Percentiles rank a stretch among this genome's conserved stretches.
These are phyloP conservation scores for Hiodon alosoides DNA, from an alignment of 2,113 vertebrate genomes.

Conservation along the genomic window DNA sequence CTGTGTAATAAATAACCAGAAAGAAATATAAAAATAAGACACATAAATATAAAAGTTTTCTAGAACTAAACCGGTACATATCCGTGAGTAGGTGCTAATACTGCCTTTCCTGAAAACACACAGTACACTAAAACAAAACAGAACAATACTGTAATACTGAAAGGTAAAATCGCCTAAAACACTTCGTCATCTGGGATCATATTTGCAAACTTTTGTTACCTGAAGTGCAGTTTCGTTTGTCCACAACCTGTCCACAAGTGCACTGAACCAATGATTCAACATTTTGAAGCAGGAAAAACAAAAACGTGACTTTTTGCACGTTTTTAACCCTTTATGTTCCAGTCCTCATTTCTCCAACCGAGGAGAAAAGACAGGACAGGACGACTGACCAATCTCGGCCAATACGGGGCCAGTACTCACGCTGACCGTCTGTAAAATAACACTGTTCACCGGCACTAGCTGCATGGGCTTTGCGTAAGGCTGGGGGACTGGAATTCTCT, in stretches of 20 bases:
- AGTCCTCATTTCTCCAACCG: not conserved
- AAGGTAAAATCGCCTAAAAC: slow-evolving; percentile 80
- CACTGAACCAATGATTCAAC: slow-evolving; percentile 20
- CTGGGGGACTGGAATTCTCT: slow-evolving; percentile 86
- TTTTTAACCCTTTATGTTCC: not conserved
- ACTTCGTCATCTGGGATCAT: slow-evolving; percentile 76
- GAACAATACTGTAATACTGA: slow-evolving; percentile 75
- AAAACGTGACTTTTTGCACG: not conserved
- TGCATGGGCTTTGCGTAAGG: slow-evolving; percentile 99
- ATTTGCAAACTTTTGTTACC: slow-evolving; percentile 76
- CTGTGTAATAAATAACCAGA: slow-evolving; percentile 93
- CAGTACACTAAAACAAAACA: slow-evolving; percentile 35
- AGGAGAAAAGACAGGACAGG: not conserved
- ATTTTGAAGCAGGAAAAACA: not conserved
- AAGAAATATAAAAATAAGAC: slow-evolving; percentile 99
- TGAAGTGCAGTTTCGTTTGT: slow-evolving; percentile 50
- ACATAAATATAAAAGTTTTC: slow-evolving; percentile 98
- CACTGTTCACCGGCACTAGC: slow-evolving; percentile 94
- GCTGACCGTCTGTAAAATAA: slow-evolving; percentile 40
- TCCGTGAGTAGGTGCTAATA: slow-evolving; percentile 95
- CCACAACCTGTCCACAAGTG: slow-evolving; percentile 40
- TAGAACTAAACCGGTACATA: slow-evolving; percentile 92
- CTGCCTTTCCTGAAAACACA: slow-evolving; percentile 57
- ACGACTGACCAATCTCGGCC: slow-evolving; percentile 53
- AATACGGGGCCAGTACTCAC: not conserved